Base-by-base conservation (phyloP, 2,113 vertebrate genomes). In the Brienomyrus longianalis region DNA sequence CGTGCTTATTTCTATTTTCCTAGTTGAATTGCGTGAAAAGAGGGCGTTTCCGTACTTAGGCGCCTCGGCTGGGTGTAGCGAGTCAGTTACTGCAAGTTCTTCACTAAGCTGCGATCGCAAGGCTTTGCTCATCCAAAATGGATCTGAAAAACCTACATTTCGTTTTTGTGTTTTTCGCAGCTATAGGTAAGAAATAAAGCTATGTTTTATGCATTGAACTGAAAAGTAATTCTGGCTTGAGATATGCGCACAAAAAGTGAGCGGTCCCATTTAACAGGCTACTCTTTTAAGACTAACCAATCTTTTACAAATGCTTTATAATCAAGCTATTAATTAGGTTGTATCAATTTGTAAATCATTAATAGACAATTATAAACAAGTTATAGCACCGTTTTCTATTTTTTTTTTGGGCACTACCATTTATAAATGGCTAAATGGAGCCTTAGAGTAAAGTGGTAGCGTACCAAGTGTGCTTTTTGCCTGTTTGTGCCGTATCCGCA, bases 161-260 rank as follows among this genome's bases (percentile, higher is more conserved):
- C 62, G 35, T 89, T 47, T 47, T 31, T 17, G 43, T 51, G 59
- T 27, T 89, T 52, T 77, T 89, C 27, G 85, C 89, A 45, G 27
- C 89, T 19, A 15, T 85, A 89, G 89, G 89, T 89, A 89, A 89
- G 80, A 89, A 48, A 84, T 54, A 31, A 27, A 50, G 66, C 70
- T 77, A 31, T 77, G 3, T 77, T 77, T 35, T 47, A 84, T 84
- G 23, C 21, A 43, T 47, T 47, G 43, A 7, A 84, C 5, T 21
- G 21, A 47, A 48, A 84, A 23, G 43, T 48, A 84, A 70, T 70
- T 47, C 45, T 84, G 15, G 39, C 15, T 84, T 84, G 5, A 19
- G 83, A 13, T 84, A 13, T 23, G 50, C 23, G 7, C n/a, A 17
- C 13, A 86, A n/a, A n/a, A 86, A 51, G 45, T 13, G 47, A 23